Evolutionary conservation across 2,113 vertebrate genomes (phyloP), one percentile per base, ranked within the genome.

Genomic region (Falcunculus frontatus): DNA sequence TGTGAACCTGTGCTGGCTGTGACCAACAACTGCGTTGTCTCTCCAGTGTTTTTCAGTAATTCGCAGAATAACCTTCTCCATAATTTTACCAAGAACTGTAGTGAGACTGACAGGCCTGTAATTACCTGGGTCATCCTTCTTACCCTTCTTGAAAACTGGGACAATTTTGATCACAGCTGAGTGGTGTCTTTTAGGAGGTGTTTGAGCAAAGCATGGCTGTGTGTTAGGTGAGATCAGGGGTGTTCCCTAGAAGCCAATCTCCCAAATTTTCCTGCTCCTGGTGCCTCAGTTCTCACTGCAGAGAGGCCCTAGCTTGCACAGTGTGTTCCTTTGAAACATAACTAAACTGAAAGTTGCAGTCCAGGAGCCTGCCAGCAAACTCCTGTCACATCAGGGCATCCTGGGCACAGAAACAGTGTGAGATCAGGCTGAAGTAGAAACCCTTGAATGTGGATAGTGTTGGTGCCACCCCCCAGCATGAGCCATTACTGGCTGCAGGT

Each of bases 1-100:
- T 0, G 1, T 65, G 50, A 79, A 42, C 30, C 35, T 8, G 1
- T 67, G 60, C 5, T 88, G 76, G 47, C 67, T 57, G 7, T 70
- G 65, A 44, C 39, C 11, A 11, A 11, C 0, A 2, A 37, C 56
- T 83, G 46, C 0, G 0, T 35, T 86, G 52, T 64, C 46, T 86
- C 47, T 47, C n/a, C 57, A 39, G 25, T 79, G 57, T 47, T 91
- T 57, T 64, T 44, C 42, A 57, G 1, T 53, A 75, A 49, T 22
- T 83, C 21, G 4, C 25, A 67, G 67, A 47, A 62, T 27, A 72
- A 83, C 25, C 16, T 64, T 74, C 30, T 67, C 42, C 32, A 4
- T 65, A 13, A 49, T 63, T 86, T 88, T 62, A 42, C 25, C 35
- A n/a, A 29, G 50, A 55, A 42, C 23, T 74, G 27, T 42, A 52